Evolutionary conservation across 2,113 vertebrate species (phyloP), one percentile per base, ranked within the genome.

Genomic region (Jaculus jaculus): DNA sequence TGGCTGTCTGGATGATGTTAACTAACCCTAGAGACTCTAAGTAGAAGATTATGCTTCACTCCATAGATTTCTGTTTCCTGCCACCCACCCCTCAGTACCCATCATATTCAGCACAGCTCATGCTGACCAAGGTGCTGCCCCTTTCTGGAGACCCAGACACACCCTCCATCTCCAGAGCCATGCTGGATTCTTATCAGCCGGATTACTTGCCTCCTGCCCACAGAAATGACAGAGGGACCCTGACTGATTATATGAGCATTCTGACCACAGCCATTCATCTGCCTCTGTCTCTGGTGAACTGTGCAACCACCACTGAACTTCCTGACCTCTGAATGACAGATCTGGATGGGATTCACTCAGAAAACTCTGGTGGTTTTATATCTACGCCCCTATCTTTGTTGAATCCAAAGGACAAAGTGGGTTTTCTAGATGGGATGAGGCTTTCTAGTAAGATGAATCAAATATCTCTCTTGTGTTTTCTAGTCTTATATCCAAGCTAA

Each of bases 401-500:
- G 54, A 68, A 47, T 84, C 47, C 28, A 39, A 92, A 61, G 26
- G 37, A 82, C 13, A 72, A 85, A 92, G 39, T 0, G 60, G 84
- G 74, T 63, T 78, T 88, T 39, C 65, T 32, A 86, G 34, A 72
- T 3, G 37, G 90, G 42, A 30, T 54, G 23, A 2, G 0, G 1
- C 11, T 69, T 77, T 78, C 66, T 21, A 61, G 84, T 82, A 85
- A 26, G 23, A 90, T n/a, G 87, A 60, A 84, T 17, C 82, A 81
- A 54, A 80, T 0, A 3, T 47, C n/a, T 91, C 13, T 66, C 30
- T 54, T 47, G 1, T 15, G 42, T 4, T 3, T 91, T 84, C 20
- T 23, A 85, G 37, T 26, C 79, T 87, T 69, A 77, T n/a, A 24
- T 54, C 7, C 0, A 0, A 20, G 37, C 68, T 1, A 21, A 26